Evolutionary conservation across 30 jellyfish, hydroid and myxozoan genomes (phyloP), one percentile per base, ranked within the genome.

Genomic region (Aurelia sp.): DNA sequence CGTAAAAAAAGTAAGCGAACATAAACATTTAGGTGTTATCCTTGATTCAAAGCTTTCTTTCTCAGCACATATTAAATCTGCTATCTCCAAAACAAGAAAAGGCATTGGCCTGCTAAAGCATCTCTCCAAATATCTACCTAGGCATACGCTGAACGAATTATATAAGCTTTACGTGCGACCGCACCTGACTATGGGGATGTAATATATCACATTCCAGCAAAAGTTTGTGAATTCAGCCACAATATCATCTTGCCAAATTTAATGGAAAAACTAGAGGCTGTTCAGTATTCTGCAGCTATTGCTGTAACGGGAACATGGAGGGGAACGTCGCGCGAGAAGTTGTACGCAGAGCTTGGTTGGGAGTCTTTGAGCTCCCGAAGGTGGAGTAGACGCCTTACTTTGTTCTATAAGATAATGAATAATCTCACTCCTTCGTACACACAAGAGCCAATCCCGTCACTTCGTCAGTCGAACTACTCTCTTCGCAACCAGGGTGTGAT

Each of bases 21-120:
- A 86, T 70, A 76, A 85, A 74, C 95, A 85, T 75, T 60, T 85
- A 22, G 95, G 95, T 13, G 50, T 85, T 15, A 73, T 85, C 62
- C 89, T 85, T 30, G 85, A 85, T 60, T 64, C 89, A 35, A 85
- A 75, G 73, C 81, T 27, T 27, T 27, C 33, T 27, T 27, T 27
- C 33, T 27, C 33, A 27, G 33, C 33, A 27, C 33, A 27, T 27
- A 27, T 27, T 27, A 27, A 27, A 27, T 27, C 33, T 27, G 33
- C 33, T 27, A 27, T 27, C 33, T 27, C 33, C 33, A 27, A 27
- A 27, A 27, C 33, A 27, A 27, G 33, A 27, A 27, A 27, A 27
- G 33, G 33, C 33, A 27, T 27, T 27, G 33, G 33, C 2, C 33
- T 27, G 33, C 33, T 27, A 27, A 27, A 27, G 33, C 33, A 27